Percentiles rank a stretch among this genome's conserved stretches.
Evolutionary conservation across 35 echinoderm and acorn worm species (phyloP).

Genomic region (Chiridota heheva): DNA sequence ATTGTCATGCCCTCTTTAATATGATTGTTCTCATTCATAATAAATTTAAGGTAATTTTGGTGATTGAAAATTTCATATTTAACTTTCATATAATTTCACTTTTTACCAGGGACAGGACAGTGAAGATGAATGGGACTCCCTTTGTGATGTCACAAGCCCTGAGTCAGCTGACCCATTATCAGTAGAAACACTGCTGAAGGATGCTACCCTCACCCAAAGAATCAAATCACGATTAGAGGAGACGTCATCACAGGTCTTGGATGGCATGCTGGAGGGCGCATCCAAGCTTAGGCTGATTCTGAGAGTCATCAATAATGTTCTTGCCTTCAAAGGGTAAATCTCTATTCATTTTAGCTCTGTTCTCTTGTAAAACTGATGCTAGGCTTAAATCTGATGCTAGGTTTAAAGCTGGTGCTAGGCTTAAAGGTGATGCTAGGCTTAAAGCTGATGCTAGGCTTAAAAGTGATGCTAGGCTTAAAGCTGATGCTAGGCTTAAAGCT

Average conservation of each 20-base stretch:
- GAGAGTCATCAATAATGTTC: conserved; percentile 73
- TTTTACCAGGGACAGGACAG: conserved; percentile 85
- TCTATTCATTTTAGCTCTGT: neutral
- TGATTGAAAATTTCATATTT: no score
- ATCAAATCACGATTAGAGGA: conserved; percentile 59
- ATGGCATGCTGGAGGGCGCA: conserved; percentile 98
- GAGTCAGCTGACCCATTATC: conserved; percentile 60
- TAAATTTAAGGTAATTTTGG: no score
- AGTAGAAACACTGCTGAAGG: conserved; percentile 49
- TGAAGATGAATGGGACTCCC: conserved; percentile 97
- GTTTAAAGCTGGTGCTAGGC: no score
- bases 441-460: no score
- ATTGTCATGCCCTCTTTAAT: no score
- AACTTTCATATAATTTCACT: no score
- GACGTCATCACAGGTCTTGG: conserved; percentile 62
- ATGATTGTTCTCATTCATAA: no score
- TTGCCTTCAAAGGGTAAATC: conserved; percentile 73
- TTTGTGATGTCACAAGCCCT: conserved; percentile 88
- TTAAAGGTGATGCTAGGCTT: no score
- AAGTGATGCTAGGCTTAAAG: no score
- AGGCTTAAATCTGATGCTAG: no score
- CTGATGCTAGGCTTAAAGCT: no score
- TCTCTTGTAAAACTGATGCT: neutral
- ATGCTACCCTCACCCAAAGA: conserved; percentile 48
- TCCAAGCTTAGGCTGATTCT: conserved; percentile 71